phyloP scores from a whole-genome alignment of 2,888 invertebrate species.

The Ormyrus rosae region DNA sequence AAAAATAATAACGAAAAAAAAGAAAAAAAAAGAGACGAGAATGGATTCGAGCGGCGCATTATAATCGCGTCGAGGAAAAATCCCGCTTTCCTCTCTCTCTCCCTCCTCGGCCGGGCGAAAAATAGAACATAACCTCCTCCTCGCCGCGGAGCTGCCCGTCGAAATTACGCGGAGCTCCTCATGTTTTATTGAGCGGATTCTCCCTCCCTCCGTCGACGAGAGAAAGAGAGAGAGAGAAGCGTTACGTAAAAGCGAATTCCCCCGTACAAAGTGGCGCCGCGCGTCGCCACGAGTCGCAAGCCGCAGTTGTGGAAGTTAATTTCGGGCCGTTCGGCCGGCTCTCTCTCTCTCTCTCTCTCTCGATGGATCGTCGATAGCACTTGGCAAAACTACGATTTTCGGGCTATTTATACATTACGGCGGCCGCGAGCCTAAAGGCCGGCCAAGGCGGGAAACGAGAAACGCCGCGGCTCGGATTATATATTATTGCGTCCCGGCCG shows the following conservation, averaged over 20 bases:
- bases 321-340: slow-evolving; percentile 21
- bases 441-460: slow-evolving; percentile 12
- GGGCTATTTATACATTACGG: slow-evolving; percentile 35
- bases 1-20: slow-evolving; percentile 55
- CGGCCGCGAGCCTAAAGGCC: background rate
- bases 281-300: background rate
- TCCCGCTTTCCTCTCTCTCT: background rate
- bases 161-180: slow-evolving; percentile 30
- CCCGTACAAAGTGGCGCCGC: background rate
- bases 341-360: background rate
- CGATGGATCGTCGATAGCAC: slow-evolving; percentile 55
- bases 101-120: no score
- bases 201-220: background rate
- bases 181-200: slow-evolving; percentile 47
- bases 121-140: slow-evolving; percentile 11
- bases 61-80: slow-evolving; percentile 50
- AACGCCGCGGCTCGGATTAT: slow-evolving; percentile 45
- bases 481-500: slow-evolving; percentile 9
- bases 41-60: slow-evolving; percentile 54
- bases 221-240: background rate
- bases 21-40: slow-evolving; percentile 29
- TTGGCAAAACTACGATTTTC: slow-evolving; percentile 49
- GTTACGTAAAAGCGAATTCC: slow-evolving; percentile 27
- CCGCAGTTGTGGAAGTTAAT: slow-evolving; percentile 41
- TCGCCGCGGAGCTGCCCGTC: background rate